Evolutionary conservation across 2,888 invertebrate species (phyloP), one percentile per base, ranked within the genome.

Genomic region (Noctua comes): DNA sequence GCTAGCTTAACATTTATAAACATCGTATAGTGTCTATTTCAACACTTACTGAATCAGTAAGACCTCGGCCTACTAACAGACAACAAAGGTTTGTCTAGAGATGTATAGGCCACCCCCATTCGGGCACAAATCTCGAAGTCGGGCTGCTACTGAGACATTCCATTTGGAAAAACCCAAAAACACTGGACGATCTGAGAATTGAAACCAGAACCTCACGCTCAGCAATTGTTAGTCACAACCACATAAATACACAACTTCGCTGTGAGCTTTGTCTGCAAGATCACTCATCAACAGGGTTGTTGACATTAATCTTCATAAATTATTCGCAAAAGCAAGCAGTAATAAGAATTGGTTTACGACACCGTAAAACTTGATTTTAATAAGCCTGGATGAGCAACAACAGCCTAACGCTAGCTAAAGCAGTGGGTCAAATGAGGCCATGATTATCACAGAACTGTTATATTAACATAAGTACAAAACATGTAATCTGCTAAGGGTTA

Each of bases 251-350:
- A 64, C 8, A 51, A 51, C 43, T 54, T 27, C 7, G 21, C n/a
- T 54, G 16, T 51, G 10, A 21, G 36, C 36, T 13, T 27, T 77
- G 18, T 62, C 7, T 27, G 18, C 62, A 64, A 40, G 11, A 18
- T 43, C 16, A n/a, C 16, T 24, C 31, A 11, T n/a, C 24, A 48
- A 18, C n/a, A n/a, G n/a, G n/a, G n/a, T n/a, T n/a, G n/a, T n/a
- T n/a, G n/a, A n/a, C 24, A 77, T 36, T 24, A 8, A 77, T 36
- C n/a, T 24, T 27, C 8, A 13, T 11, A 57, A 1, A 40, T 36
- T 27, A 68, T 48, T 77, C 77, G 80, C 77, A 59, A n/a, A 2
- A 59, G 57, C 80, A 79, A 40, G 13, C 24, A 31, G 0, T 40
- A 24, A 73, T n/a, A 13, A 36, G n/a, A 21, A n/a, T 46, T 31